A percentile compares a stretch with the other conserved stretches of the same genome.
Evolutionary conservation across 1,140 invertebrate genomes (phyloP).

Genomic region (Apis cerana): DNA sequence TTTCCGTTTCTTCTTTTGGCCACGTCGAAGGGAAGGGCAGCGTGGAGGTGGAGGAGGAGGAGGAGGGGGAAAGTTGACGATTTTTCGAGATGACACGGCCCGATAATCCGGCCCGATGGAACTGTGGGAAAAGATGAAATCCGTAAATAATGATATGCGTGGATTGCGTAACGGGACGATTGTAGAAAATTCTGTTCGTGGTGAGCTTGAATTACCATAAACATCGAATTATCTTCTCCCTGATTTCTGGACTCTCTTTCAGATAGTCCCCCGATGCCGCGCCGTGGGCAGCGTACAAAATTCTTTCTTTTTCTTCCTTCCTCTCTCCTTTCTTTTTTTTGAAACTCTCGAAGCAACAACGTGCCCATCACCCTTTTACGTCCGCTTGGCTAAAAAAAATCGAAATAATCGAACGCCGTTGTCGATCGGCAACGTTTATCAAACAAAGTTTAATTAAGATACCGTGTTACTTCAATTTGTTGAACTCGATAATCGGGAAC

Average conservation of each 20-base stretch:
- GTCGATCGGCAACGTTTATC: too few species aligned
- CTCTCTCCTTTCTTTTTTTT: neutral
- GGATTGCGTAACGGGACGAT: constrained; percentile 53
- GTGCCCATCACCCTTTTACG: too few species aligned
- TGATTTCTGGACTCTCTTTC: constrained; percentile 17
- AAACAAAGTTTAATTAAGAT: too few species aligned
- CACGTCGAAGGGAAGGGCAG: too few species aligned
- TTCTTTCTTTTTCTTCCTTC: neutral
- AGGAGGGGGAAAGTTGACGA: neutral
- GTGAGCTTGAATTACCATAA: constrained; percentile 48
- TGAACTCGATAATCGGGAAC: too few species aligned
- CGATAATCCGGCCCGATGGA: constrained; percentile 36
- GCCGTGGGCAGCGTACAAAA: neutral
- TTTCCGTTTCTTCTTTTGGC: neutral
- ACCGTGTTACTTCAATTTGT: too few species aligned
- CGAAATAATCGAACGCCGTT: too few species aligned
- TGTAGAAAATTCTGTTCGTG: constrained; percentile 54
- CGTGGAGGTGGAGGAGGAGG: too few species aligned
- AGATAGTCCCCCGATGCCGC: neutral
- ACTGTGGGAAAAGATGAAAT: constrained; percentile 61
- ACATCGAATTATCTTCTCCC: constrained; percentile 51
- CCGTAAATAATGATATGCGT: constrained; percentile 52
- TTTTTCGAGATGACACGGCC: constrained; percentile 50
- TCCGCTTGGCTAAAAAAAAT: too few species aligned
- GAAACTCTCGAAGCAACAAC: too few species aligned